Percentiles rank a stretch among this genome's conserved stretches.
Evolutionary conservation across 2,888 invertebrate genomes (phyloP).

Genomic region (Eledona agricola): DNA sequence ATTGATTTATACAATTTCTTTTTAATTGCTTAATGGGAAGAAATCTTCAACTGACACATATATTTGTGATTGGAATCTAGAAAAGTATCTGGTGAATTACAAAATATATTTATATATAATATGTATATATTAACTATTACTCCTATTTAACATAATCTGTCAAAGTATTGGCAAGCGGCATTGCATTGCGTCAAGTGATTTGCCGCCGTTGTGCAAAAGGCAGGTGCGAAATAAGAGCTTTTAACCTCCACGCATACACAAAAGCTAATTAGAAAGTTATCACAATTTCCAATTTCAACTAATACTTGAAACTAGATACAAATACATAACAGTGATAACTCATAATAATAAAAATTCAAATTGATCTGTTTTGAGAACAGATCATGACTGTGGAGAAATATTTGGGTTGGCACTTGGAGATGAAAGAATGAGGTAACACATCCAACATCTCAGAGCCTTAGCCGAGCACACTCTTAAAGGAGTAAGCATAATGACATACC

Average conservation of each 20-base stretch:
- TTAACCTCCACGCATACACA: slow-evolving; percentile 46
- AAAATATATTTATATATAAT: slow-evolving; percentile 57
- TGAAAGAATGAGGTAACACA: slow-evolving; percentile 36
- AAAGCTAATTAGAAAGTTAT: slow-evolving; percentile 48
- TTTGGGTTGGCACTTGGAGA: slow-evolving; percentile 37
- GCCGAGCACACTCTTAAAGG: slow-evolving; percentile 35
- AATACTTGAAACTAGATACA: slow-evolving; percentile 38
- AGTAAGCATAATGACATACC: slow-evolving; percentile 36
- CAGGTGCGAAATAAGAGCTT: slow-evolving; percentile 56
- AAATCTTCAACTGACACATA: slow-evolving; percentile 55
- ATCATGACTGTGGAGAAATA: slow-evolving; percentile 36
- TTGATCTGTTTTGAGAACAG: slow-evolving; percentile 26
- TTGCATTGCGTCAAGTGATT: slow-evolving; percentile 43
- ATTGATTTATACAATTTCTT: slow-evolving; percentile 58
- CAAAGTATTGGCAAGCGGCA: slow-evolving; percentile 53
- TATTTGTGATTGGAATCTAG: slow-evolving; percentile 55
- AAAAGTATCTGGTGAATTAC: slow-evolving; percentile 55
- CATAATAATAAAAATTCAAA: slow-evolving; percentile 37
- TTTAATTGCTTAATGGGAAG: slow-evolving; percentile 56
- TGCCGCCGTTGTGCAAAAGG: slow-evolving; percentile 56
- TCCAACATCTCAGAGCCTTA: slow-evolving; percentile 35
- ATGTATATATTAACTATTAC: slow-evolving; percentile 53
- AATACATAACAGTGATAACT: too few relatives aligned
- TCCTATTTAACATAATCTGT: slow-evolving; percentile 52
- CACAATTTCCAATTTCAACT: slow-evolving; percentile 48